Percentiles rank a stretch among this genome's conserved stretches.
phyloP scores from a whole-genome alignment of 2,888 invertebrate species.

The Phasia obesa region DNA sequence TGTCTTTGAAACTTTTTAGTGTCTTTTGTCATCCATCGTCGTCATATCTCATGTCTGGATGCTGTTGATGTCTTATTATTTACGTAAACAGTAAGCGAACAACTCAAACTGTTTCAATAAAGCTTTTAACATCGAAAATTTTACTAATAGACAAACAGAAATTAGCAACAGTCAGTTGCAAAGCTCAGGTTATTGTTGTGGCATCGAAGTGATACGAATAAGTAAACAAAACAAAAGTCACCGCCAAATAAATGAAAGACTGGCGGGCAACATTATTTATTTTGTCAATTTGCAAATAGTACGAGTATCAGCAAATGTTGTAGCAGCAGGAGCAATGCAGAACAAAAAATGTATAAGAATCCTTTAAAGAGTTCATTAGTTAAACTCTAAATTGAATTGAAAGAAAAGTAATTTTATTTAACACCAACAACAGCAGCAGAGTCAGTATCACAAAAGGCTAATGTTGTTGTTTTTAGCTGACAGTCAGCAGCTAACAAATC shows the following conservation, averaged over 20 bases:
- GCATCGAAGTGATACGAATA: constrained; percentile 35
- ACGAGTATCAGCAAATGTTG: constrained; percentile 41
- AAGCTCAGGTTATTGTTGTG: constrained; percentile 3
- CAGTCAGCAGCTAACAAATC: constrained; percentile 49
- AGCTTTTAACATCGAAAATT: constrained; percentile 68
- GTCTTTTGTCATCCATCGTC: constrained; percentile 67
- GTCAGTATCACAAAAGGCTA: background rate
- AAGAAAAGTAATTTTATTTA: constrained; percentile 63
- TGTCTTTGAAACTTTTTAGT: constrained; percentile 43
- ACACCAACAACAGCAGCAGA: constrained; percentile 59
- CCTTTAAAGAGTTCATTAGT: constrained; percentile 77
- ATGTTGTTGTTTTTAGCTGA: constrained; percentile 16
- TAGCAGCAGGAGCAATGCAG: constrained; percentile 42
- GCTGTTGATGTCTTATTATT: constrained; percentile 29
- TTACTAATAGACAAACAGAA: constrained; percentile 69
- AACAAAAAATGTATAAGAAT: constrained; percentile 15
- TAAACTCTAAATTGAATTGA: constrained; percentile 67
- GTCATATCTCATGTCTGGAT: constrained; percentile 43
- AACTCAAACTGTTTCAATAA: constrained; percentile 63
- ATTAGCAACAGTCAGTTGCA: constrained; percentile 68
- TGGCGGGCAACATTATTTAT: constrained; percentile 78
- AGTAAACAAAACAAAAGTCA: constrained; percentile 63
- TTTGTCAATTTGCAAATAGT: constrained; percentile 79
- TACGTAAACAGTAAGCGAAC: constrained; percentile 49
- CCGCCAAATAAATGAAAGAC: constrained; percentile 68